phyloP scores from a whole-genome alignment of 2,797 vertebrate species.

The Ctenosaura bakeri region DNA sequence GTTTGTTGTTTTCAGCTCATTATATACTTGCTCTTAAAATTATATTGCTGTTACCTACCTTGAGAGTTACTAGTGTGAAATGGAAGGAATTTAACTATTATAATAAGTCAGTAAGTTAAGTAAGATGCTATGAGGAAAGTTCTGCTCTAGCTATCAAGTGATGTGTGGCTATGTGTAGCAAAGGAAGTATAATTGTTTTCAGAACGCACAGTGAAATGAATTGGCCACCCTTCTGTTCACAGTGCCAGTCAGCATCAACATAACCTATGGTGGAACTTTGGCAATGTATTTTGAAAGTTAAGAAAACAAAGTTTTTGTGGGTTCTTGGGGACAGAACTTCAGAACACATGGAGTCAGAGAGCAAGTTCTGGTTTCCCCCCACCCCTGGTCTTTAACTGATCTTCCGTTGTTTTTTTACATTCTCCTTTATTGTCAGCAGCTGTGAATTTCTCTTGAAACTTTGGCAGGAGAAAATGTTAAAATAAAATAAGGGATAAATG shows the following conservation, averaged over 20 bases:
- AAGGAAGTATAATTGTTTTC: not conserved
- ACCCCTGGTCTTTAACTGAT: not conserved
- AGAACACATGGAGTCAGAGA: not conserved
- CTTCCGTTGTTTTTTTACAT: not conserved
- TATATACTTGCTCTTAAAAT: no score
- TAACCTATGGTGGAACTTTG: not conserved
- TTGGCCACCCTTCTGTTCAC: not conserved
- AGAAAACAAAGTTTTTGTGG: not conserved
- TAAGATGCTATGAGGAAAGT: no score
- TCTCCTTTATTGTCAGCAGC: not conserved
- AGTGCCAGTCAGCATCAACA: not conserved
- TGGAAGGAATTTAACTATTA: no score
- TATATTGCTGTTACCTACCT: no score
- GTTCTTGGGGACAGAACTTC: not conserved
- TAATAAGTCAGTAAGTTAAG: no score
- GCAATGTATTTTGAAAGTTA: not conserved
- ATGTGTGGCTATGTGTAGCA: not conserved
- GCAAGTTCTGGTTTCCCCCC: not conserved
- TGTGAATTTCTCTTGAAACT: not conserved
- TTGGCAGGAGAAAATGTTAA: not conserved
- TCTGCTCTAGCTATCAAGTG: no score
- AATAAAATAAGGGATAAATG: not conserved
- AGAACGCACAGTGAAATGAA: not conserved
- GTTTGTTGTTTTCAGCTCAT: no score
- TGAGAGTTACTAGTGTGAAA: no score